Evolutionary conservation across 2,888 invertebrate genomes (phyloP), one percentile per base, ranked within the genome.

Genomic region (Ecdyonurus torrentis): DNA sequence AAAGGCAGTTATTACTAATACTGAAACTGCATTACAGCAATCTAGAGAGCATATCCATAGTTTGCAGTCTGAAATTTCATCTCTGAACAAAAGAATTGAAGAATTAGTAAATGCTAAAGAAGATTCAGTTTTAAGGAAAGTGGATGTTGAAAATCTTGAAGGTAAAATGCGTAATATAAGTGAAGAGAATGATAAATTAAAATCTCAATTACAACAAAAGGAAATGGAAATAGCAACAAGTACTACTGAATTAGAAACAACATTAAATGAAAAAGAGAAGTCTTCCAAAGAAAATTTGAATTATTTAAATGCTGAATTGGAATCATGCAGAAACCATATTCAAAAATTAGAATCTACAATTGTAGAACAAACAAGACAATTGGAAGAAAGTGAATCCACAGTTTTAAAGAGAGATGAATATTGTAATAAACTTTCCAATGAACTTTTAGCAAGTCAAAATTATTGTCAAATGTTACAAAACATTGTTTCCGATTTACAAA

Each of bases 231-330:
- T 58, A 50, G 55, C 50, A n/a, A 23, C 25, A n/a, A 25, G 58
- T 22, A 23, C 50, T 18, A 10, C 19, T 18, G 58, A 62, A 37
- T 37, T 62, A 1, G 25, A 62, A 18, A 23, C 25, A 23, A 25
- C 58, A 25, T 50, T 62, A 23, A 58, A 58, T 58, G 59, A 64
- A 59, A 65, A 61, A 20, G 61, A 58, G 19, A 58, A 60, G 7
- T 60, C 52, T 22, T 23, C 59, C n/a, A 60, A 63, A 60, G 25
- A 19, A 23, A 53, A 63, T n/a, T 55, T 63, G 22, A 59, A 63
- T 7, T 52, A 37, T 15, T 15, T 37, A 37, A 37, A 37, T 37
- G 5, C 37, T 37, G 37, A 37, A 37, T 37, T 37, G 15, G 37
- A 37, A 37, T 37, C 37, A 37, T 37, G 37, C 15, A 37, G 37